These are phyloP conservation scores for Monochamus saltuarius DNA, from an alignment of 1,140 invertebrate genomes.

Conservation along the genomic window DNA sequence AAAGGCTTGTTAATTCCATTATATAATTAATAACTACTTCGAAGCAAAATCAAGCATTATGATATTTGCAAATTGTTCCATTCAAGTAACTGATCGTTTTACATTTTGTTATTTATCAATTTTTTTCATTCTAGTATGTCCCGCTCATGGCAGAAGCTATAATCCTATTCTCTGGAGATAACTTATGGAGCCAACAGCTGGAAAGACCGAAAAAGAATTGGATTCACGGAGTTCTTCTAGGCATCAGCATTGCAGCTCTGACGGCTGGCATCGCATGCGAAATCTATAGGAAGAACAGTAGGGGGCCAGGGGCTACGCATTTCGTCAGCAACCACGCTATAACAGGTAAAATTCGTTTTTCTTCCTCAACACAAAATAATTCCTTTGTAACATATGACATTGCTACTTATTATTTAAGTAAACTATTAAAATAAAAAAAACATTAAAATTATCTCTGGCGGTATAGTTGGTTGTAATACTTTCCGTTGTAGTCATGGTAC, in stretches of 20 bases:
- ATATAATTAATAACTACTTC: too few species aligned
- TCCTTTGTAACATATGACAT: not conserved
- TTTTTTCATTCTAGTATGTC: slow-evolving; percentile 25
- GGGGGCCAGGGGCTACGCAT: not conserved
- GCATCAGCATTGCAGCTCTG: slow-evolving; percentile 12
- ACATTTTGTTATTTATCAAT: not conserved
- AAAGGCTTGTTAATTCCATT: too few species aligned
- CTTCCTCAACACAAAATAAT: not conserved
- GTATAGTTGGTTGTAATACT: not conserved
- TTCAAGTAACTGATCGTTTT: not conserved
- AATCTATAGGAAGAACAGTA: slow-evolving; percentile 3
- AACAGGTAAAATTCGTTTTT: slow-evolving; percentile 13
- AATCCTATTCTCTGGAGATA: slow-evolving; percentile 26
- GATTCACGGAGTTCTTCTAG: slow-evolving; percentile 26
- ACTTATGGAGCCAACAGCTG: slow-evolving; percentile 17
- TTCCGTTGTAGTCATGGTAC: not conserved
- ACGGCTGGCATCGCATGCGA: slow-evolving; percentile 20
- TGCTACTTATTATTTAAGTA: too few species aligned
- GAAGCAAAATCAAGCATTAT: too few species aligned
- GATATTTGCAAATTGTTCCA: too few species aligned
- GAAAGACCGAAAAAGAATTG: slow-evolving; percentile 22
- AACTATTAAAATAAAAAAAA: not conserved
- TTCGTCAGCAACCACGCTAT: slow-evolving; percentile 14
- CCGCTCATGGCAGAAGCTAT: slow-evolving; percentile 33
- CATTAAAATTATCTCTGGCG: not conserved